Evolutionary conservation across 2,888 invertebrate species (phyloP).

Genomic region (Macrosiphum euphorbiae): DNA sequence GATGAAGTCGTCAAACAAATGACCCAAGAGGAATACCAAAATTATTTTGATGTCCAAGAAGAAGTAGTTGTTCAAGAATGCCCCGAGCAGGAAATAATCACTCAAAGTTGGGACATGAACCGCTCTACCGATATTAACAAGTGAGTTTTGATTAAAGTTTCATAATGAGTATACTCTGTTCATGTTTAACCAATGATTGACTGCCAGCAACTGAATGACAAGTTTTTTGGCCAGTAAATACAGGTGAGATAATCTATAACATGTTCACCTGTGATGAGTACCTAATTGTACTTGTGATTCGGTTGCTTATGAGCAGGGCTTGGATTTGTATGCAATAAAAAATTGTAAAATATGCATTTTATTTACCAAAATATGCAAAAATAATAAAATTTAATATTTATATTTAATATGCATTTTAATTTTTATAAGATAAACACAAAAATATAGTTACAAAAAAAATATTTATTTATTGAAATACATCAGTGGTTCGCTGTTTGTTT

Average conservation of each 20-base stretch:
- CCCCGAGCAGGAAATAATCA: slow-evolving; percentile 82
- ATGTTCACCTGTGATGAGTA: not conserved
- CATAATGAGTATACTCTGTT: not conserved
- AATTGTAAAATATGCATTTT: no score
- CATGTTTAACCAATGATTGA: not conserved
- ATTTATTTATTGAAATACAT: no score
- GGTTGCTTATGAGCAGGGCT: no score
- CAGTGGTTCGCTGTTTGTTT: no score
- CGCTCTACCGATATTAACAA: slow-evolving; percentile 19
- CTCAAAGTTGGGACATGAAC: slow-evolving; percentile 80
- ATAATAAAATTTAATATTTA: no score
- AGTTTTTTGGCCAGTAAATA: not conserved
- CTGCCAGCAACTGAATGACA: not conserved
- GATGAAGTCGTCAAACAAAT: slow-evolving; percentile 43
- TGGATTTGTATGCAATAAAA: no score
- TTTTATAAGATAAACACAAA: no score
- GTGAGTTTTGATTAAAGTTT: slow-evolving; percentile 24
- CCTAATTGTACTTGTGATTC: not conserved
- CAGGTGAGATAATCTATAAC: not conserved
- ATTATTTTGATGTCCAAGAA: slow-evolving; percentile 71
- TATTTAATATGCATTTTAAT: no score
- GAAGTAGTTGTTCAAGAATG: slow-evolving; percentile 70
- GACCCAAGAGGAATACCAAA: slow-evolving; percentile 59
- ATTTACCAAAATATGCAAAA: no score
- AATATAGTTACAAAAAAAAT: no score